A percentile compares a stretch with the other conserved stretches of the same genome.
phyloP scores from a whole-genome alignment of 2,113 vertebrate genomes.

The Mormyrus iriodes region DNA sequence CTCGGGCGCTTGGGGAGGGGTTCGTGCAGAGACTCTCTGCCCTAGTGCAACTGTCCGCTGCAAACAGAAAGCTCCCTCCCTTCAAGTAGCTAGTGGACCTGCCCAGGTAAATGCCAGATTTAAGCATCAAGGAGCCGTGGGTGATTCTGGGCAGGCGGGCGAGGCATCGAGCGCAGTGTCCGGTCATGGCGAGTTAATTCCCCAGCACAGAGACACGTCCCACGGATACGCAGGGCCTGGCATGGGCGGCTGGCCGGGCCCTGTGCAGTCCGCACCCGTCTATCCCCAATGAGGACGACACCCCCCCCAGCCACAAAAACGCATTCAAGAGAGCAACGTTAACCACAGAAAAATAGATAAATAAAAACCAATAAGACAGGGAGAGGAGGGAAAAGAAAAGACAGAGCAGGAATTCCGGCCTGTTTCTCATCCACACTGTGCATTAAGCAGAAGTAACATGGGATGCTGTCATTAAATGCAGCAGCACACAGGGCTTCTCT shows the following conservation, averaged over 20 bases:
- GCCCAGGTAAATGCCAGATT: background rate
- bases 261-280: slow-evolving; percentile 70
- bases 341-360: slow-evolving; percentile 59
- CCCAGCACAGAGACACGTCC: slow-evolving; percentile 49
- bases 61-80: background rate
- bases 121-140: background rate
- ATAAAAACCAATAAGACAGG: slow-evolving; percentile 36
- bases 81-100: background rate
- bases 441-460: slow-evolving; percentile 77
- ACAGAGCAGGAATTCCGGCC: slow-evolving; percentile 64
- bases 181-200: slow-evolving; percentile 67
- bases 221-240: slow-evolving; percentile 54
- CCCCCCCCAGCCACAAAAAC: slow-evolving; percentile 67
- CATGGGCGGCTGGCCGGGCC: slow-evolving; percentile 41
- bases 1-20: background rate
- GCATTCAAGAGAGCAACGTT: slow-evolving; percentile 67
- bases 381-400: slow-evolving; percentile 39
- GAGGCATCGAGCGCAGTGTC: slow-evolving; percentile 54
- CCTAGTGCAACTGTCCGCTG: background rate
- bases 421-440: slow-evolving; percentile 81
- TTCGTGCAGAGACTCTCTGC: background rate
- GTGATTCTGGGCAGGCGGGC: too few relatives aligned
- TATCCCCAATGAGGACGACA: slow-evolving; percentile 58
- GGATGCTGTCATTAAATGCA: slow-evolving; percentile 65
- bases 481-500: slow-evolving; percentile 58